A percentile compares a stretch with the other conserved stretches of the same genome.
Evolutionary conservation across 2,888 invertebrate species (phyloP).

Genomic region (Exocentrus adspersus): DNA sequence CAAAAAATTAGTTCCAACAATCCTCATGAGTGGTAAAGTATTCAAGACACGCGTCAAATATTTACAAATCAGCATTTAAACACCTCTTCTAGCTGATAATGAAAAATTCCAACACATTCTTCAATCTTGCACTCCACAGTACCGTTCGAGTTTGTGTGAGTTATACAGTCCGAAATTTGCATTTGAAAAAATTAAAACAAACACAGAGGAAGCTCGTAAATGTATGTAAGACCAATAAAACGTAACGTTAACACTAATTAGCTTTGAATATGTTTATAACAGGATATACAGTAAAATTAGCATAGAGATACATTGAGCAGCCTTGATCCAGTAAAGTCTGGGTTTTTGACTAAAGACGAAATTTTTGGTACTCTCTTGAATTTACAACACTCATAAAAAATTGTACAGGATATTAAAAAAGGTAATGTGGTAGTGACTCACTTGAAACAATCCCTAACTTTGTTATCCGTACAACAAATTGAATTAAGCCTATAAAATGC

Average conservation of each 20-base stretch:
- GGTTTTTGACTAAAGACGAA: background rate
- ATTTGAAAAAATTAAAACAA: conserved; percentile 17
- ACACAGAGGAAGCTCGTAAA: conserved; percentile 14
- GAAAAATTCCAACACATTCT: background rate
- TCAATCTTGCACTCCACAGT: background rate
- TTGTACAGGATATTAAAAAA: background rate
- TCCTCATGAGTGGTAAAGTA: background rate
- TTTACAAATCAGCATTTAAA: conserved; percentile 2
- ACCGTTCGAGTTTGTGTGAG: background rate
- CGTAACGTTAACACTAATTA: conserved; percentile 19
- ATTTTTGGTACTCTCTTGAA: background rate
- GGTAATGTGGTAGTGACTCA: background rate
- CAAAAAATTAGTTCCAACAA: no score
- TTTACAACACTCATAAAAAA: background rate
- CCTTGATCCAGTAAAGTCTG: background rate
- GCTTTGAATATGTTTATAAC: conserved; percentile 13
- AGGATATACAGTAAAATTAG: conserved; percentile 9
- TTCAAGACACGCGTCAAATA: conserved; percentile 1
- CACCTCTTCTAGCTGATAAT: background rate
- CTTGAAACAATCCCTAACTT: background rate
- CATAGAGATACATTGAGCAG: background rate
- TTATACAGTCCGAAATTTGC: conserved; percentile 3
- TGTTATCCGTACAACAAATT: background rate
- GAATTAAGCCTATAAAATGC: background rate
- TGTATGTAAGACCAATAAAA: conserved; percentile 15